phyloP scores from a whole-genome alignment of 2,888 invertebrate genomes.

The Acanthosepion pharaonis region DNA sequence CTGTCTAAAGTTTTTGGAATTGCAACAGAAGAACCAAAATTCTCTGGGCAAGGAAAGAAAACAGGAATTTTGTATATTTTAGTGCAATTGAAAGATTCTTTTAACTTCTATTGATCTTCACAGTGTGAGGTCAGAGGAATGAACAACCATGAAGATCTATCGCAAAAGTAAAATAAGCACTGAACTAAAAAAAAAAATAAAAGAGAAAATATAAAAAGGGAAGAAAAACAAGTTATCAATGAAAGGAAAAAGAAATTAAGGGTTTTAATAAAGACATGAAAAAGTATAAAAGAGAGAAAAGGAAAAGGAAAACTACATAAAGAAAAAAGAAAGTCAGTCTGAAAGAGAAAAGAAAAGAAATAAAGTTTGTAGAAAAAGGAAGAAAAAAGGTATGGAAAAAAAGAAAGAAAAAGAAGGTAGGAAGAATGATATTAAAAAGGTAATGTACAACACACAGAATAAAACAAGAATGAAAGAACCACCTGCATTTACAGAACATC shows the following conservation, averaged over 20 bases:
- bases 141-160: not conserved
- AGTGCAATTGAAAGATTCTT: not conserved
- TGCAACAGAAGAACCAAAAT: not conserved
- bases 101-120: not conserved
- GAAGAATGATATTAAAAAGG: not conserved
- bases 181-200: not conserved
- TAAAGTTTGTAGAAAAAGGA: not conserved
- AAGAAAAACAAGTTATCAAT: not conserved
- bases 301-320: not conserved
- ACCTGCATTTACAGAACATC: not conserved
- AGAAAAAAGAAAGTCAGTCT: no score
- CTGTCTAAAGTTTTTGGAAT: not conserved
- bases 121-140: no score
- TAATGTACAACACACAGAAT: not conserved
- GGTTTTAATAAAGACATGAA: not conserved
- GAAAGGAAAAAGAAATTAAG: not conserved
- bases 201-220: not conserved
- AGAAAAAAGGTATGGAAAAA: not conserved
- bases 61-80: not conserved
- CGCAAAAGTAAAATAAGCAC: not conserved
- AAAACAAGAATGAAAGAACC: no score
- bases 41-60: not conserved
- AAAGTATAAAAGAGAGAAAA: not conserved
- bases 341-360: not conserved
- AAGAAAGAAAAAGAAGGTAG: not conserved